phyloP scores from a whole-genome alignment of 2,113 vertebrate species.

The Herpailurus yagouaroundi region DNA sequence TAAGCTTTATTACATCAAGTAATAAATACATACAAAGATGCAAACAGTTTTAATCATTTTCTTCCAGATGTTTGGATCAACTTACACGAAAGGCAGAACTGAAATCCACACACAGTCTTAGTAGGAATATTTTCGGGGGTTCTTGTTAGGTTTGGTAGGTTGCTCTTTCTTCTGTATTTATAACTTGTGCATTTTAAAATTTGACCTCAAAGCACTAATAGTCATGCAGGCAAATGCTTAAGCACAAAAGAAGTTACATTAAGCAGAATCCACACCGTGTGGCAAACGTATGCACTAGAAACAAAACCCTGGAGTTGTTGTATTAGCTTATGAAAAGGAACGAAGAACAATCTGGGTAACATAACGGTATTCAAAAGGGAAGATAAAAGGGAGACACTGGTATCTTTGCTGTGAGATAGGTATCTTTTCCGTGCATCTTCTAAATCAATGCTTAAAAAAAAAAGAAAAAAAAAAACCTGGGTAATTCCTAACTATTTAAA shows the following conservation, averaged over 20 bases:
- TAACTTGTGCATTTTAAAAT: constrained; percentile 91
- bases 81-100: constrained; percentile 84
- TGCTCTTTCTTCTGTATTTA: constrained; percentile 88
- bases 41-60: constrained; percentile 91
- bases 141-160: constrained; percentile 77
- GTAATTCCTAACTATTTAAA: constrained; percentile 58
- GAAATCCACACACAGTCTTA: constrained; percentile 83
- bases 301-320: constrained; percentile 58
- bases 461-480: neutral
- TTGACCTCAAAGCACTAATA: constrained; percentile 86
- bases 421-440: constrained; percentile 35
- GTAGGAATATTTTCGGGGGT: constrained; percentile 77
- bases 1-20: constrained; percentile 99
- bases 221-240: constrained; percentile 90
- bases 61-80: constrained; percentile 83
- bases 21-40: constrained; percentile 99
- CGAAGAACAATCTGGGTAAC: neutral
- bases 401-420: neutral
- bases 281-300: constrained; percentile 64
- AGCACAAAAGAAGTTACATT: constrained; percentile 75
- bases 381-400: neutral
- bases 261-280: constrained; percentile 78
- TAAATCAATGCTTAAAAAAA: constrained; percentile 24
- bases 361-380: neutral
- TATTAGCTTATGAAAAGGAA: constrained; percentile 37